Evolutionary conservation across 2,797 vertebrate species (phyloP).

Genomic region (Gallinago stenura): DNA sequence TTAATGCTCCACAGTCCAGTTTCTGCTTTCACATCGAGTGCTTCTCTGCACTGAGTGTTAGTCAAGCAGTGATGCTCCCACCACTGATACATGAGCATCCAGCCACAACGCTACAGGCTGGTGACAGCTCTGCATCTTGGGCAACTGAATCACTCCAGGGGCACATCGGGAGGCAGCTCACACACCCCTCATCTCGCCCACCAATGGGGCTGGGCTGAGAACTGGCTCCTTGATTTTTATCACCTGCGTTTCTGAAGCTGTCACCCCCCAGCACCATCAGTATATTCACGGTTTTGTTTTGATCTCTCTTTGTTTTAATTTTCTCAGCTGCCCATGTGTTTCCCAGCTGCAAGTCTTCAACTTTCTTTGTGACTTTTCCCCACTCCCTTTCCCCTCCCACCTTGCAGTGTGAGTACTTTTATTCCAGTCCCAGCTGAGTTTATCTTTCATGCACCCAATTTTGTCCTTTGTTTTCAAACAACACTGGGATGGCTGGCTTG

Average conservation of each 20-base stretch:
- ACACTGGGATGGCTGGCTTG: neutral
- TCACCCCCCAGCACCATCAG: neutral
- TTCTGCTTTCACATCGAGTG: neutral
- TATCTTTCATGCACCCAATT: neutral
- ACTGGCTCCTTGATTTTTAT: neutral
- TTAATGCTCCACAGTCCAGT: neutral
- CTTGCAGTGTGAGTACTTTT: neutral
- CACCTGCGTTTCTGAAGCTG: neutral
- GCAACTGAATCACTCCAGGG: neutral
- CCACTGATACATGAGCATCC: rapidly evolving
- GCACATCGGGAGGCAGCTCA: neutral
- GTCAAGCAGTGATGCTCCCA: neutral
- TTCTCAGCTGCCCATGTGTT: neutral
- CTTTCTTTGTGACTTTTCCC: neutral
- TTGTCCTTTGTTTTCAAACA: constrained; percentile 6
- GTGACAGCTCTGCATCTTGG: neutral
- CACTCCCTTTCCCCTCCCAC: neutral
- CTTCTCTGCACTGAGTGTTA: neutral
- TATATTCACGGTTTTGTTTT: neutral
- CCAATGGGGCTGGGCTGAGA: neutral
- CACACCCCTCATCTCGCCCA: neutral
- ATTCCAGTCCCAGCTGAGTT: neutral
- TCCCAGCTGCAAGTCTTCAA: constrained; percentile 7
- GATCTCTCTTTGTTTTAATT: neutral
- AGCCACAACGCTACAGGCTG: rapidly evolving